These are phyloP conservation scores for Adelognathus sp. DNA, from an alignment of 2,888 invertebrate genomes.

Conservation along the genomic window DNA sequence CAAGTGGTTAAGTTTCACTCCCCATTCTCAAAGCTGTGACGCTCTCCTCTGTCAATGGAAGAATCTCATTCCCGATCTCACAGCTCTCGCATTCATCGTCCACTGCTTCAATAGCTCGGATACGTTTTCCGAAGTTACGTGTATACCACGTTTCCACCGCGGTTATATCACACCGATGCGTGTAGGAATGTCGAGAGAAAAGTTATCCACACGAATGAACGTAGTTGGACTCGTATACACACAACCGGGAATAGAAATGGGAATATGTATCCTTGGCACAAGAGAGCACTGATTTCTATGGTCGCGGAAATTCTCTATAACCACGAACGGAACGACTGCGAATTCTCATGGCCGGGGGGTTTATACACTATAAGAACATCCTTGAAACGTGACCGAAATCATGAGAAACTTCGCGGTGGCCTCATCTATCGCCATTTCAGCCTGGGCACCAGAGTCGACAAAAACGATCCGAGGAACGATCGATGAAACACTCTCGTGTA, in stretches of 20 bases:
- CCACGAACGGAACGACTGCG: not conserved
- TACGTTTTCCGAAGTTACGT: too few species aligned
- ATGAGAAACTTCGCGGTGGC: conserved; percentile 25
- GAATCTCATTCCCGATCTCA: too few species aligned
- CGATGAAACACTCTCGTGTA: conserved; percentile 24
- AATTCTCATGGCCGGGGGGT: not conserved
- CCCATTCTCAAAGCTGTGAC: too few species aligned
- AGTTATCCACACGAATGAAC: not conserved
- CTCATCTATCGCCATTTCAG: not conserved
- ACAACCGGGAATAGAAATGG: not conserved
- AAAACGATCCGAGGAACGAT: conserved; percentile 33
- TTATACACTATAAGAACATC: conserved; percentile 39
- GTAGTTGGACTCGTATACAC: not conserved
- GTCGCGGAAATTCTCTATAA: not conserved
- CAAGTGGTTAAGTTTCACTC: too few species aligned
- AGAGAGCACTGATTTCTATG: conserved; percentile 23
- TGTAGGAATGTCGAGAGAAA: too few species aligned
- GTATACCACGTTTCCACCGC: too few species aligned
- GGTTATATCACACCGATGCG: not conserved
- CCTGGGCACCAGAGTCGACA: not conserved
- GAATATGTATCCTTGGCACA: conserved; percentile 3
- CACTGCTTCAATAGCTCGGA: too few species aligned
- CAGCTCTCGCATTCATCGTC: too few species aligned
- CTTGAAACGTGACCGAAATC: conserved; percentile 52
- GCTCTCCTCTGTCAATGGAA: too few species aligned